Percentiles rank a stretch among this genome's conserved stretches.
These are phyloP conservation scores for Meloidogyne floridensis DNA, from an alignment of 1,140 invertebrate species.

Conservation along the genomic window DNA sequence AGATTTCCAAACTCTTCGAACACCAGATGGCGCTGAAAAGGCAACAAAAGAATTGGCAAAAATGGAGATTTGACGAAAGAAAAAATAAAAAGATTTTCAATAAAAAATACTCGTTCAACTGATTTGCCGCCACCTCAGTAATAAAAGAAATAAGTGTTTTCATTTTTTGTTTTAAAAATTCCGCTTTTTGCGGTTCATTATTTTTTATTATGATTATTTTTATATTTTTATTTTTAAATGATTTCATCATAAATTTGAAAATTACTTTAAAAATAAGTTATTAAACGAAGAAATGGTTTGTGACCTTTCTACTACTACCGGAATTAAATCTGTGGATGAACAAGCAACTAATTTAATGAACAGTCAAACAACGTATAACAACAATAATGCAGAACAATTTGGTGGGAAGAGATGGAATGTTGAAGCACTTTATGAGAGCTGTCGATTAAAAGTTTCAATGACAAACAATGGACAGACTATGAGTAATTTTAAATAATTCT, in stretches of 20 bases:
- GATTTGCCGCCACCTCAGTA: slow-evolving; percentile 12
- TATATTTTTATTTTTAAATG: background rate
- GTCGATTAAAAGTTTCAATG: slow-evolving; percentile 50
- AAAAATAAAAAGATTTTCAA: background rate
- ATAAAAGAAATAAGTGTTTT: slow-evolving; percentile 7
- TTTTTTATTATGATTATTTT: background rate
- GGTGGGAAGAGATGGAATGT: slow-evolving; percentile 35
- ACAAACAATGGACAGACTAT: slow-evolving; percentile 24
- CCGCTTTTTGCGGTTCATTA: background rate
- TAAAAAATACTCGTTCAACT: slow-evolving; percentile 21
- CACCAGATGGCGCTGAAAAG: slow-evolving; percentile 4
- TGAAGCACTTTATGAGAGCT: slow-evolving; percentile 45
- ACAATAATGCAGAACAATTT: slow-evolving; percentile 1
- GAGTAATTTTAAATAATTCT: slow-evolving; percentile 27
- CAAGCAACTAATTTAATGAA: slow-evolving; percentile 1
- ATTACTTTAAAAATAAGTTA: background rate
- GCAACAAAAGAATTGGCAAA: background rate
- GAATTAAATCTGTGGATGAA: slow-evolving; percentile 28
- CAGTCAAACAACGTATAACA: background rate
- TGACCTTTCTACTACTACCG: slow-evolving; percentile 18
- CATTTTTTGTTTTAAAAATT: background rate
- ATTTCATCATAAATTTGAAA: background rate
- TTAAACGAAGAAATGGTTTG: slow-evolving; percentile 34
- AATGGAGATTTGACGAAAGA: background rate
- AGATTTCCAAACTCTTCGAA: slow-evolving; percentile 31